phyloP scores from a whole-genome alignment of 2,888 invertebrate species.

The Drosophila hamatofila region DNA sequence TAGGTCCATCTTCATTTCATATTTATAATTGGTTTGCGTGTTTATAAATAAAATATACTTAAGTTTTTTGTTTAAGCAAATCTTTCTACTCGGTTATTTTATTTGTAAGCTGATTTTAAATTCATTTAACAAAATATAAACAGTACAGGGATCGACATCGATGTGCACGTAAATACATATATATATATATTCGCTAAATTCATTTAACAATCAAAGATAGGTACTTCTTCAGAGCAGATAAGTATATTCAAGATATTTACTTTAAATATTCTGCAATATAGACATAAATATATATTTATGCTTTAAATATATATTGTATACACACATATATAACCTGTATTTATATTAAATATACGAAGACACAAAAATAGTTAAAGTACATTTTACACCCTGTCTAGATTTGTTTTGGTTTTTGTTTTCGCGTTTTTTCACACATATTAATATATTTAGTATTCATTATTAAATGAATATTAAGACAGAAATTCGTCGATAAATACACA shows the following conservation, averaged over 20 bases:
- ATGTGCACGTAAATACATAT: conserved; percentile 3
- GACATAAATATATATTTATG: conserved; percentile 11
- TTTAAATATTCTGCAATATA: conserved; percentile 14
- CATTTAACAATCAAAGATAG: neutral
- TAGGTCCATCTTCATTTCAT: neutral
- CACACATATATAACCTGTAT: neutral
- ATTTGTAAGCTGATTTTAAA: conserved; percentile 3
- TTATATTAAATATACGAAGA: conserved; percentile 55
- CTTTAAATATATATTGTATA: conserved; percentile 13
- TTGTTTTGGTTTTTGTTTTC: neutral
- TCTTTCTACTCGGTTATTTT: conserved; percentile 2
- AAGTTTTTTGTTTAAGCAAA: neutral
- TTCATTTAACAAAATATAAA: conserved; percentile 11
- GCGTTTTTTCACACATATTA: conserved; percentile 15
- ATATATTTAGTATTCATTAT: neutral
- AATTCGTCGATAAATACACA: neutral
- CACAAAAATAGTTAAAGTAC: conserved; percentile 61
- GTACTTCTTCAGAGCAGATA: conserved; percentile 10
- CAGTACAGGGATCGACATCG: conserved; percentile 27
- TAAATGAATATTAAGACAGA: conserved; percentile 19
- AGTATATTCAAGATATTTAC: conserved; percentile 17
- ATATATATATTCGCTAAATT: conserved; percentile 2
- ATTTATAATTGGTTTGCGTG: neutral
- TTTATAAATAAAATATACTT: neutral
- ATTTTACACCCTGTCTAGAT: conserved; percentile 27